These are phyloP conservation scores for Enoplosus armatus DNA, from an alignment of 2,797 vertebrate genomes.

Conservation along the genomic window DNA sequence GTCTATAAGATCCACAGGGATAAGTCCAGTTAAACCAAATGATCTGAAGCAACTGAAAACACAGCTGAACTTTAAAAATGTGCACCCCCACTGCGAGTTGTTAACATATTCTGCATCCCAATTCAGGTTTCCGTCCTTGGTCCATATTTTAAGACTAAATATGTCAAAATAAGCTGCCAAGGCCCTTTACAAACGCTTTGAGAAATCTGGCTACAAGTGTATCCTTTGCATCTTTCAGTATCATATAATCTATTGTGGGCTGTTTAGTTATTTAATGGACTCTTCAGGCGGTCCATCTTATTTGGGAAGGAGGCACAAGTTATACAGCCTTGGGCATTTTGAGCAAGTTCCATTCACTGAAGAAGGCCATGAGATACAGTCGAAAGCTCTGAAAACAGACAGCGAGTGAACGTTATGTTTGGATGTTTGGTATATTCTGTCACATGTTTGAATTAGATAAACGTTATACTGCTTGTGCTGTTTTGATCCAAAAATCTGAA, in stretches of 20 bases:
- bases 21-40: not conserved
- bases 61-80: not conserved
- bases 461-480: not conserved
- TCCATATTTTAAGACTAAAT: not conserved
- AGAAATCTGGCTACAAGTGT: not conserved
- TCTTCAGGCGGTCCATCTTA: too few species aligned
- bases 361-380: too few species aligned
- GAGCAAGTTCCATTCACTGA: too few species aligned
- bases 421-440: not conserved
- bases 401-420: not conserved
- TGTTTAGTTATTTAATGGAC: too few species aligned
- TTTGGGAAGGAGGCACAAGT: too few species aligned
- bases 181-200: not conserved
- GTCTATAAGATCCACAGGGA: not conserved
- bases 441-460: not conserved
- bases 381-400: too few species aligned
- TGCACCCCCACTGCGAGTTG: not conserved
- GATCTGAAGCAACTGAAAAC: not conserved
- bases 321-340: too few species aligned
- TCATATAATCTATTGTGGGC: too few species aligned
- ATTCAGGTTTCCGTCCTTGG: not conserved
- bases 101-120: not conserved
- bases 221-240: not conserved
- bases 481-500: constrained; percentile 5
- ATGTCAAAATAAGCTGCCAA: not conserved